These are phyloP conservation scores for Lates calcarifer DNA, from an alignment of 2,113 vertebrate genomes.

Conservation along the genomic window DNA sequence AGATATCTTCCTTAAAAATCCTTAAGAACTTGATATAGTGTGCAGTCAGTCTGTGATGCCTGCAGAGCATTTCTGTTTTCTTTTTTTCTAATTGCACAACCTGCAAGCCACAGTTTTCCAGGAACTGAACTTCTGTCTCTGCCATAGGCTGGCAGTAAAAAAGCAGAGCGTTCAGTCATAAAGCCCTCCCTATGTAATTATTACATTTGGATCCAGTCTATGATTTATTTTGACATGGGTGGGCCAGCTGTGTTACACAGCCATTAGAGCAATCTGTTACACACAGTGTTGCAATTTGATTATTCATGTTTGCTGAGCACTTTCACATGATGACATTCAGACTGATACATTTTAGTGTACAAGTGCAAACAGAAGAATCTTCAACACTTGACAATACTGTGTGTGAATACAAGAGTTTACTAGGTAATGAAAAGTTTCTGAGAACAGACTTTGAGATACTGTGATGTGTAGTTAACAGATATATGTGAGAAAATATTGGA, in stretches of 20 bases:
- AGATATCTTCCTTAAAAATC: not conserved
- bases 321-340: slow-evolving; percentile 1
- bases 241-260: slow-evolving; percentile 32
- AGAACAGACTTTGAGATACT: too few relatives aligned
- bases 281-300: slow-evolving; percentile 17
- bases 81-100: slow-evolving; percentile 5
- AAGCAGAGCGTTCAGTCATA: not conserved
- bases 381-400: too few relatives aligned
- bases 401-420: not conserved
- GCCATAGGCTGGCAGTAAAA: not conserved
- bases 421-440: too few relatives aligned
- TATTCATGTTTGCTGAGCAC: not conserved
- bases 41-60: not conserved
- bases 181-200: slow-evolving; percentile 13
- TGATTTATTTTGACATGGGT: slow-evolving; percentile 37
- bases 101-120: not conserved
- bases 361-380: not conserved
- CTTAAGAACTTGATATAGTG: not conserved
- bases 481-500: too few relatives aligned
- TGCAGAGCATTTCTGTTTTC: slow-evolving; percentile 1
- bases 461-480: too few relatives aligned
- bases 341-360: not conserved
- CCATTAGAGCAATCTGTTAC: slow-evolving; percentile 33
- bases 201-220: slow-evolving; percentile 5
- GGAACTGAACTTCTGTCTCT: not conserved